Evolutionary conservation across 2,888 invertebrate genomes (phyloP), one percentile per base, ranked within the genome.

Genomic region (Ochropleura plecta): DNA sequence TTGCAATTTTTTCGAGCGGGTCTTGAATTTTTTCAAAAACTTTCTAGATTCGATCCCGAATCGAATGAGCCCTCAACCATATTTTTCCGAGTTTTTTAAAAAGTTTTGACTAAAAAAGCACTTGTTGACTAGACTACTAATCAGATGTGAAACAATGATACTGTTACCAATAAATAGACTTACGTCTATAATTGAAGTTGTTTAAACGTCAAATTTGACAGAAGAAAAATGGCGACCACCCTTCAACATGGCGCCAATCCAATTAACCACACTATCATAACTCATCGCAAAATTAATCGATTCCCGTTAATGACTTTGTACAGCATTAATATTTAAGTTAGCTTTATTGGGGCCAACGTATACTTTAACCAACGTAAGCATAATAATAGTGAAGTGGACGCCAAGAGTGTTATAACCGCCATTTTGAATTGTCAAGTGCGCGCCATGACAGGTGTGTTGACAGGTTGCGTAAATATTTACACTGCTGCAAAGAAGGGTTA

Each of bases 291-390:
- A 73, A 80, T 82, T 71, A 69, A 82, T 82, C 81, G 77, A 73
- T 75, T 79, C 68, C 10, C 42, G 73, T 55, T 75, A 78, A 78
- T 78, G 71, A 75, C 75, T 74, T 68, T 63, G 64, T 72, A 55
- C 67, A 73, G 55, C 65, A 81, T 83, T 77, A 76, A 81, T 78
- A 86, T 86, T 86, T 75, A 83, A 83, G 73, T 78, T 63, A 30
- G n/a, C 66, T 44, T 70, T 70, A 81, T 77, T 78, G 73, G 68
- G 62, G 62, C 60, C 55, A 63, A 69, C 63, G 73, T 79, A 77
- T 78, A 79, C 78, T 84, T 79, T 57, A 67, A 55, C 66, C 40
- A 66, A 67, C 40, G 75, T 80, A 68, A 84, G 79, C 83, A 83
- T 79, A 76, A 78, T 78, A 82, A 60, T 67, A 67, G 62, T 63